Percentiles rank a stretch among this genome's conserved stretches.
phyloP scores from a whole-genome alignment of 2,888 invertebrate genomes.

The Galeruca laticollis region DNA sequence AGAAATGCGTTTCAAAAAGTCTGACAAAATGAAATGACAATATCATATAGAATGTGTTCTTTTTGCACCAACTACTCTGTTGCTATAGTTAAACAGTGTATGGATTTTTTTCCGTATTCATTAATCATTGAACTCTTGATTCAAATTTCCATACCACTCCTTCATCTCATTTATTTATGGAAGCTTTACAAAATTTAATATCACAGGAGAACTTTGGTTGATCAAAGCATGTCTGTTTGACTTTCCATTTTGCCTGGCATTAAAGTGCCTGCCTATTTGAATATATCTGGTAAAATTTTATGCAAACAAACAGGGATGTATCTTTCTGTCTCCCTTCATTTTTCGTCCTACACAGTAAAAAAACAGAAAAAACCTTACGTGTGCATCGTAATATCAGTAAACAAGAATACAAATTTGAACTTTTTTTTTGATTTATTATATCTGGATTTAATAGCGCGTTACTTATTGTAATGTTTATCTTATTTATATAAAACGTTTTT shows the following conservation, averaged over 20 bases:
- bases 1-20: no score
- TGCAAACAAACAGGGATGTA: slow-evolving; percentile 42
- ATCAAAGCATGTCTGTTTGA: slow-evolving; percentile 48
- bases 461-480: no score
- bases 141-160: slow-evolving; percentile 22
- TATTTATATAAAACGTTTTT: no score
- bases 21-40: no score
- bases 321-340: slow-evolving; percentile 10
- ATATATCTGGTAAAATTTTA: slow-evolving; percentile 42
- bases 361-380: background rate
- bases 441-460: no score
- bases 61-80: no score
- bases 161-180: slow-evolving; percentile 30
- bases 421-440: no score
- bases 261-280: slow-evolving; percentile 46
- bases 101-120: background rate
- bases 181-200: slow-evolving; percentile 40
- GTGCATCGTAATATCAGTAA: no score
- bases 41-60: no score
- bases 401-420: no score
- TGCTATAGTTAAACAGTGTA: background rate
- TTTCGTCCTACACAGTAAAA: slow-evolving; percentile 3
- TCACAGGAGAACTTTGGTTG: slow-evolving; percentile 39
- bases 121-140: slow-evolving; percentile 1
- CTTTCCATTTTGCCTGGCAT: slow-evolving; percentile 43